A percentile compares a stretch with the other conserved stretches of the same genome.
phyloP scores from a whole-genome alignment of 92 coral and sea anemone species.

The Phenganax stokvisi region DNA sequence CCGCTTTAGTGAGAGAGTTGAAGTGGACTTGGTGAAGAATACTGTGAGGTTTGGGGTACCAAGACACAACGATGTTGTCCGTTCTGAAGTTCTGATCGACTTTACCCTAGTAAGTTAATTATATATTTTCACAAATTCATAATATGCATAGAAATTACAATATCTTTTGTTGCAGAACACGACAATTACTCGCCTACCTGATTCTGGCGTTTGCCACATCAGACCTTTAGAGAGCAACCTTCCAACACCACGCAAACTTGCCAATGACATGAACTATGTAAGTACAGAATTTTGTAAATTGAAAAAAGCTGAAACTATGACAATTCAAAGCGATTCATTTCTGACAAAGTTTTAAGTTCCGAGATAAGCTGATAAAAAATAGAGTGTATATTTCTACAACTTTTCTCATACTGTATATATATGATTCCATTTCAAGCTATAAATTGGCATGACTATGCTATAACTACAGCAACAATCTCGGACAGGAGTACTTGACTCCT shows the following conservation, averaged over 20 bases:
- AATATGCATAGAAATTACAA: not conserved
- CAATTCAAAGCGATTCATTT: no score
- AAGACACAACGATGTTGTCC: not conserved
- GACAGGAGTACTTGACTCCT: no score
- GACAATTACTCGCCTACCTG: slow-evolving; percentile 24
- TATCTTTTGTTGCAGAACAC: not conserved
- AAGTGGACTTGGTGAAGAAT: not conserved
- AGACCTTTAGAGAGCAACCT: not conserved
- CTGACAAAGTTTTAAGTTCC: no score
- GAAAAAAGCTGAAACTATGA: no score
- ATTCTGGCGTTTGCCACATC: slow-evolving; percentile 1
- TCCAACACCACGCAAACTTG: not conserved
- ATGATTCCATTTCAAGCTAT: no score
- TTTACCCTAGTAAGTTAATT: not conserved
- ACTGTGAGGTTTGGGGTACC: not conserved
- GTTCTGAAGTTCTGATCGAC: not conserved
- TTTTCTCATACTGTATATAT: no score
- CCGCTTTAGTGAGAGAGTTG: not conserved
- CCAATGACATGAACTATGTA: slow-evolving; percentile 11
- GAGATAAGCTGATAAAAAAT: no score
- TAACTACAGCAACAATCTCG: no score
- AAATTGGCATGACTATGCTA: no score
- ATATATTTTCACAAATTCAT: no score
- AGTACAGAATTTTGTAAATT: not conserved
- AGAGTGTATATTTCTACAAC: no score